Evolutionary conservation across 2,888 invertebrate genomes (phyloP), one percentile per base, ranked within the genome.

Genomic region (Oscheius onirici): DNA sequence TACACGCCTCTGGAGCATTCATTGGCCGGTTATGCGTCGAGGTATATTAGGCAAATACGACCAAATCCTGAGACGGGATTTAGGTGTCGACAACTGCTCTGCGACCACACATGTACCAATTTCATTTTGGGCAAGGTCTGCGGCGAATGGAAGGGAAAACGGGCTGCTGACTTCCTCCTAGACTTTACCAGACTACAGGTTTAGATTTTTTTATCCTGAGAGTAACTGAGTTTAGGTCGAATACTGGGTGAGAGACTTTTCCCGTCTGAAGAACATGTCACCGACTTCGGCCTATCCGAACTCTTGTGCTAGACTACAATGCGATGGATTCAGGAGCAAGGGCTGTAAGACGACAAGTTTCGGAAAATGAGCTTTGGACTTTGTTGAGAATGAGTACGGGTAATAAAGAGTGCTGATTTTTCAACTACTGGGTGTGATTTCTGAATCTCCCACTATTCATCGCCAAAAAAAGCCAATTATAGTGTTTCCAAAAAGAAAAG

Each of bases 121-220:
- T 83, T 82, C 67, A 81, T 86, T 60, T 60, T 83, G 20, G 74
- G 75, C 51, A 76, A 77, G 69, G 79, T 79, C 44, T 84, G 84
- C 57, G 83, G 83, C 6, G 69, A 72, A 3, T 72, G 71, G 20
- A 73, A 74, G 11, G 86, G 86, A 1, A 51, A 63, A 20, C 61
- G 75, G 6, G 86, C 86, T 2, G 69, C 79, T 17, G 71, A 78
- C 26, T 86, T 84, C 55, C 72, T 86, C 11, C 75, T 84, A 20
- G 83, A 86, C 57, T 86, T 87, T 65, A 84, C 85, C 6, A 67
- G 82, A 54, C 70, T 82, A 28, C 86, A 86, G 79, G 86, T 85
- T 17, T 26, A 13, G 41, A 22, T 40, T 17, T 52, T 17, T 15
- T 17, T 34, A 24, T 58, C 10, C 24, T 28, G 10, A 28, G 40